Percentiles rank a stretch among this genome's conserved stretches.
These are phyloP conservation scores for Plusia festucae DNA, from an alignment of 2,888 invertebrate species.

Conservation along the genomic window DNA sequence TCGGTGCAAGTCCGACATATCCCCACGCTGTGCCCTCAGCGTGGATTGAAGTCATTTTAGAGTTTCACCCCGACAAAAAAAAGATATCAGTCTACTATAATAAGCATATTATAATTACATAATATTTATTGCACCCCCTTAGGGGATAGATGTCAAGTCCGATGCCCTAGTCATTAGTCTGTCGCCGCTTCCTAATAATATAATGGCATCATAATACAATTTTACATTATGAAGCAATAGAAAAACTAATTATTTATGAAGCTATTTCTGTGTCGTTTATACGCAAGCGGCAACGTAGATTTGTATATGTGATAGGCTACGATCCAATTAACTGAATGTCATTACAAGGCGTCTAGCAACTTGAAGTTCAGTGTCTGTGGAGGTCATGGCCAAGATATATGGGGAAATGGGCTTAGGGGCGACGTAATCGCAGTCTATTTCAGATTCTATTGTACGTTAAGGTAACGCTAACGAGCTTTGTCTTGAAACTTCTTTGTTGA, in stretches of 20 bases:
- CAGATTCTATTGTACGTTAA: slow-evolving; percentile 48
- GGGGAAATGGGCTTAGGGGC: slow-evolving; percentile 25
- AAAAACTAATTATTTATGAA: not conserved
- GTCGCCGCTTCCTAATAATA: no score
- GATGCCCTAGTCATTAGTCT: no score
- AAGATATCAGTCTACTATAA: no score
- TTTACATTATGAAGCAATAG: not conserved
- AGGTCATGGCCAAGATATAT: slow-evolving; percentile 50
- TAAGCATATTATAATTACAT: no score
- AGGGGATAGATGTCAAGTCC: no score
- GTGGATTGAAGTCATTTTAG: no score
- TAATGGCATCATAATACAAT: not conserved
- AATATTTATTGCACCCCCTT: no score
- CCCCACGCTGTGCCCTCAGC: no score
- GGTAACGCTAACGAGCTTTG: slow-evolving; percentile 50
- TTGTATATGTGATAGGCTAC: slow-evolving; percentile 16
- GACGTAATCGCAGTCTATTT: slow-evolving; percentile 43
- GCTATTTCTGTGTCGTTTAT: not conserved
- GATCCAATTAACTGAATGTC: slow-evolving; percentile 51
- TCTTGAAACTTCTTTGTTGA: slow-evolving; percentile 29
- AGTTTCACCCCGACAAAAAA: no score
- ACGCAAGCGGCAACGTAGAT: slow-evolving; percentile 3
- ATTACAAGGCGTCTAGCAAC: slow-evolving; percentile 32
- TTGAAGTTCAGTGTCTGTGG: slow-evolving; percentile 33
- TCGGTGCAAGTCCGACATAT: no score